Conservation (phyloP, 2,888 invertebrate species). For the Oscheius sp. region DNA sequence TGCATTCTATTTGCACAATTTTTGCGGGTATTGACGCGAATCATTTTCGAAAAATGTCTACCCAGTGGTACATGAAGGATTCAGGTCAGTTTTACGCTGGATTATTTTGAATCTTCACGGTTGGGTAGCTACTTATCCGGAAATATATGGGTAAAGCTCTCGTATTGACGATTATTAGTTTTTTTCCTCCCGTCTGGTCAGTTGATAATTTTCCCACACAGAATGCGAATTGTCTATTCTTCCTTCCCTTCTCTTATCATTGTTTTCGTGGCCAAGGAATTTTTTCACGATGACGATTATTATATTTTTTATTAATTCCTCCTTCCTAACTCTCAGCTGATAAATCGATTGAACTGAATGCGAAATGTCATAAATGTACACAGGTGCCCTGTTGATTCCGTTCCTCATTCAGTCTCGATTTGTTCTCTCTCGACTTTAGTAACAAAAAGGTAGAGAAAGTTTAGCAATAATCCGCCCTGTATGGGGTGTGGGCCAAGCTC, state of each 20-base stretch:
- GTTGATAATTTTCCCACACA: too few relatives aligned
- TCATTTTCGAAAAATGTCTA: slow-evolving; percentile 1
- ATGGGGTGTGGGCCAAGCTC: slow-evolving; percentile 32
- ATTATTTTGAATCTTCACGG: too few relatives aligned
- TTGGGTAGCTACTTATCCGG: too few relatives aligned
- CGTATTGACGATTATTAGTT: neutral
- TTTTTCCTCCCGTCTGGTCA: neutral
- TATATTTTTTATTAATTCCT: neutral
- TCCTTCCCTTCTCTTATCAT: neutral
- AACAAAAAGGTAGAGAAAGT: neutral
- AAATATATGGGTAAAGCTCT: neutral
- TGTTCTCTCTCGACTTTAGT: neutral
- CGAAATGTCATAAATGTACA: slow-evolving; percentile 14
- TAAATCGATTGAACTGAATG: slow-evolving; percentile 15
- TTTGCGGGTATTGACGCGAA: neutral
- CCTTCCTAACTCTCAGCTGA: neutral
- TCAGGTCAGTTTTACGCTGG: slow-evolving; percentile 13
- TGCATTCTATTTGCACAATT: neutral
- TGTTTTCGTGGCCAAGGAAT: slow-evolving; percentile 2
- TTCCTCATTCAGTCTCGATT: neutral
- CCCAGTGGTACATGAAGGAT: slow-evolving; percentile 4
- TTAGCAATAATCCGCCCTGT: neutral
- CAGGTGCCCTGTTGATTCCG: slow-evolving; percentile 17
- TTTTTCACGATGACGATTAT: too few relatives aligned
- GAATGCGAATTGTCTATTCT: too few relatives aligned